Percentiles rank a stretch among this genome's conserved stretches.
phyloP scores from a whole-genome alignment of 2,888 invertebrate species.

The Magallana nippona region DNA sequence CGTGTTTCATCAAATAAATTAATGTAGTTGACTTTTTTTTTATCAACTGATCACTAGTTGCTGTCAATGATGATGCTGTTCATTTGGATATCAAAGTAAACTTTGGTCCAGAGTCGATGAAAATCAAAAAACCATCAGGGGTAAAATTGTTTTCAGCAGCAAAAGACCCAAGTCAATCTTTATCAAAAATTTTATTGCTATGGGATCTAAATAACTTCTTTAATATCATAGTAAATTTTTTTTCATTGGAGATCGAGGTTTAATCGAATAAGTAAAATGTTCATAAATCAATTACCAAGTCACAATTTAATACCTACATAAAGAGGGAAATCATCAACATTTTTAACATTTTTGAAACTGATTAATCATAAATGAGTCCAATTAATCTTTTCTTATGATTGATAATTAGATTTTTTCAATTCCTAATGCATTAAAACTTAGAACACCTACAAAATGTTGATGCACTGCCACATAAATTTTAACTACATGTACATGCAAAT shows the following conservation, averaged over 20 bases:
- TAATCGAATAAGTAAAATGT: too few relatives aligned
- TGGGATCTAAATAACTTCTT: too few relatives aligned
- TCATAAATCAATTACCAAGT: neutral
- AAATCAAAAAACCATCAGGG: slow-evolving; percentile 17
- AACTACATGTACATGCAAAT: too few relatives aligned
- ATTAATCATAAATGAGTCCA: slow-evolving; percentile 6
- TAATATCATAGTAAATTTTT: too few relatives aligned
- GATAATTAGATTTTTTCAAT: slow-evolving; percentile 10
- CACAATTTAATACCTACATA: too few relatives aligned
- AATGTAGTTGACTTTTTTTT: slow-evolving; percentile 29
- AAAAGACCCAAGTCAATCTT: neutral
- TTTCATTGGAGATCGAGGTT: too few relatives aligned
- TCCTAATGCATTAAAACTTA: too few relatives aligned
- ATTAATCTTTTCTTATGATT: slow-evolving; percentile 1
- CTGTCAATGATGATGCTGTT: slow-evolving; percentile 5
- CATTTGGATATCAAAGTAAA: slow-evolving; percentile 31
- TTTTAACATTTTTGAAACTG: slow-evolving; percentile 3
- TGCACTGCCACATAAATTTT: too few relatives aligned
- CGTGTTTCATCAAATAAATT: slow-evolving; percentile 35
- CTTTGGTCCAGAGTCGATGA: neutral
- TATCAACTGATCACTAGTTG: neutral
- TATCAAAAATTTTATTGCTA: neutral
- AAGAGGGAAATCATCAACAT: neutral
- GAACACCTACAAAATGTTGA: too few relatives aligned
- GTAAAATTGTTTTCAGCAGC: slow-evolving; percentile 13